Evolutionary conservation across 2,113 vertebrate species (phyloP), one percentile per base, ranked within the genome.

Genomic region (Alosa alosa): DNA sequence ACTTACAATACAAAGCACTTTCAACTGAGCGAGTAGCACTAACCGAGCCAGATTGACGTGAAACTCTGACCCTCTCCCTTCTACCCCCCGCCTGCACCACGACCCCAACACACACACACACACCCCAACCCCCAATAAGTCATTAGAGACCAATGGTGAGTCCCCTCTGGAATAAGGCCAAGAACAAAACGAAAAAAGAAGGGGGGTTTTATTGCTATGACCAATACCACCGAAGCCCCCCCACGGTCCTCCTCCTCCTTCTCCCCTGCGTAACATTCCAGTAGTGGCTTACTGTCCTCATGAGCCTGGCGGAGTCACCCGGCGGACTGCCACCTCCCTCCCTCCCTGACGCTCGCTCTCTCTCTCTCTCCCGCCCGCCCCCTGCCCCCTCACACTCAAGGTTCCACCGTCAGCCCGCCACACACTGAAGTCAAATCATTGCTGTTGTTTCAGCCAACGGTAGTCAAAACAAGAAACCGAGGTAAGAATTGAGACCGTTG

Each of bases 1-100:
- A 94, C 94, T 94, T 95, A 94, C 86, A 91, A 93, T 93, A 92
- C 93, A 94, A 94, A 94, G 92, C 91, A 90, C 92, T 93, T 92
- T 94, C 92, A 93, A 94, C 91, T 81, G 87, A 90, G 89, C 82
- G 90, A 92, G 89, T 52, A 84, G 90, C 85, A 86, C 60, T 89
- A 89, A 88, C 89, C 91, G 88, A 92, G 93, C 93, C 93, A 91
- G 93, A 93, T 87, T 91, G 92, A 94, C 90, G 86, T 89, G 90
- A 90, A 94, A 91, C 92, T 93, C 90, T 93, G 91, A 93, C 93
- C 93, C 89, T 78, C 39, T 78, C 31, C 72, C 72, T 39, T 78
- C 72, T 25, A 1, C 18, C 89, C 60, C 17, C 55, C 1, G 17
- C 55, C 15, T 3, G n/a, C n/a, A n/a, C 4, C 60, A 6, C 60